A percentile compares a stretch with the other conserved stretches of the same genome.
These are phyloP conservation scores for Montifringilla adamsi DNA, from an alignment of 2,113 vertebrate genomes.

Conservation along the genomic window DNA sequence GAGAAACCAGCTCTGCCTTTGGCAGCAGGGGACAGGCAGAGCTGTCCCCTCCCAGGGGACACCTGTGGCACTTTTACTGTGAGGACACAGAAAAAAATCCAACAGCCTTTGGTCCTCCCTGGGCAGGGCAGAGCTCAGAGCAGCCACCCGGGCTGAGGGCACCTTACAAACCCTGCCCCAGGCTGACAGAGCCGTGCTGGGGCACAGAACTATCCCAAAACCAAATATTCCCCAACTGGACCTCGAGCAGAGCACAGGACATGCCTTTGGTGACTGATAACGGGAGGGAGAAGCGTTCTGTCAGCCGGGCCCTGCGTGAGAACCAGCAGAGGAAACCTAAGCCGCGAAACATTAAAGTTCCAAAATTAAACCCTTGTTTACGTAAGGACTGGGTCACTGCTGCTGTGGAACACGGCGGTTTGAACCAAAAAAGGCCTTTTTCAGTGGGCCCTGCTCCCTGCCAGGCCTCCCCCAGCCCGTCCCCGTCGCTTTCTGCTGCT, in stretches of 20 bases:
- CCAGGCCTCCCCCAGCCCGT: not conserved
- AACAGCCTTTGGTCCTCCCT: not conserved
- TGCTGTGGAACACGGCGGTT: not conserved
- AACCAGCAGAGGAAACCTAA: not conserved
- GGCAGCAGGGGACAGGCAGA: not conserved
- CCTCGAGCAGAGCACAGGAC: accelerated
- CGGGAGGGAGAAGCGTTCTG: accelerated
- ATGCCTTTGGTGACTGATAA: accelerated
- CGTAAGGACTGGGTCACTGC: not conserved
- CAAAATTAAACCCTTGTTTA: constrained; percentile 30
- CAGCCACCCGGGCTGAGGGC: not conserved
- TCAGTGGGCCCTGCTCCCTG: not conserved
- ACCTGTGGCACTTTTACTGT: accelerated
- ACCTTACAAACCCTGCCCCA: accelerated
- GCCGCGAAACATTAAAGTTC: not conserved
- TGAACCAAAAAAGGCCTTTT: not conserved
- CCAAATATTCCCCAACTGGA: accelerated
- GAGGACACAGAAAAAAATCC: accelerated
- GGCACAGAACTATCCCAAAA: accelerated
- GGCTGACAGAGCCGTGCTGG: accelerated
- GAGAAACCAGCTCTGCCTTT: not conserved
- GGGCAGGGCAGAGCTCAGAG: not conserved
- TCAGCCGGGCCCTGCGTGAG: not conserved
- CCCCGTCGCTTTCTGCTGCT: not conserved
- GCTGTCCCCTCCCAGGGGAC: not conserved